A percentile compares a stretch with the other conserved stretches of the same genome.
These are phyloP conservation scores for Engystomops pustulosus DNA, from an alignment of 2,113 vertebrate species.

Conservation along the genomic window DNA sequence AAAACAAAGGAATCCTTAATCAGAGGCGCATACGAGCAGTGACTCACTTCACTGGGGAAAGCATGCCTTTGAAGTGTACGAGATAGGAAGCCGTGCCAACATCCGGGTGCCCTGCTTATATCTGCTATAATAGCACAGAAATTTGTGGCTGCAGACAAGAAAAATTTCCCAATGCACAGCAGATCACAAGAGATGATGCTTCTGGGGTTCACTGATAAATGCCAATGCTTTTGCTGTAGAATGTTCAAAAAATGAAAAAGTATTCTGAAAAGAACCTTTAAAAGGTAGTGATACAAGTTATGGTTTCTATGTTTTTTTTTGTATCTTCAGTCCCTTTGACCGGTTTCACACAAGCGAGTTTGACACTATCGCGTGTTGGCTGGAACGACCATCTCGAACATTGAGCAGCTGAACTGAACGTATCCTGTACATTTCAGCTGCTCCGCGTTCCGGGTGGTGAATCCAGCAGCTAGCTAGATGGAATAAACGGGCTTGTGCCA, in stretches of 20 bases:
- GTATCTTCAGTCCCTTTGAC: too few relatives aligned
- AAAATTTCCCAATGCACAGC: background rate
- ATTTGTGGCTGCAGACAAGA: background rate
- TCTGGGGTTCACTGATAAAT: background rate
- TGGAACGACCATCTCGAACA: too few relatives aligned
- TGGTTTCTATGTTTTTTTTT: too few relatives aligned
- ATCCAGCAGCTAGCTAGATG: too few relatives aligned
- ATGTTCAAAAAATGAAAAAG: too few relatives aligned
- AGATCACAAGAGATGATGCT: background rate
- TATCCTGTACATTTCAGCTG: too few relatives aligned
- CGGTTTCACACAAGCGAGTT: too few relatives aligned
- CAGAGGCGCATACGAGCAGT: slow-evolving; percentile 15
- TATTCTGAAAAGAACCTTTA: background rate
- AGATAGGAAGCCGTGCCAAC: slow-evolving; percentile 19
- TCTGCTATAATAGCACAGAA: slow-evolving; percentile 16
- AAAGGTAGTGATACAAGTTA: too few relatives aligned
- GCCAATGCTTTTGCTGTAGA: background rate
- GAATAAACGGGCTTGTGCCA: too few relatives aligned
- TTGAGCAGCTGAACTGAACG: too few relatives aligned
- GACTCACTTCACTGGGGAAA: slow-evolving; percentile 33
- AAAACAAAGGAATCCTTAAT: slow-evolving; percentile 40
- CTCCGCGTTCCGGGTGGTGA: too few relatives aligned
- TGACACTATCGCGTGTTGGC: too few relatives aligned
- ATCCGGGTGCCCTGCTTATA: slow-evolving; percentile 17
- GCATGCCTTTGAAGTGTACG: slow-evolving; percentile 23